Percentiles rank a stretch among this genome's conserved stretches.
Conservation (phyloP, 2,797 vertebrate genomes). For the Labeo calbasu region DNA sequence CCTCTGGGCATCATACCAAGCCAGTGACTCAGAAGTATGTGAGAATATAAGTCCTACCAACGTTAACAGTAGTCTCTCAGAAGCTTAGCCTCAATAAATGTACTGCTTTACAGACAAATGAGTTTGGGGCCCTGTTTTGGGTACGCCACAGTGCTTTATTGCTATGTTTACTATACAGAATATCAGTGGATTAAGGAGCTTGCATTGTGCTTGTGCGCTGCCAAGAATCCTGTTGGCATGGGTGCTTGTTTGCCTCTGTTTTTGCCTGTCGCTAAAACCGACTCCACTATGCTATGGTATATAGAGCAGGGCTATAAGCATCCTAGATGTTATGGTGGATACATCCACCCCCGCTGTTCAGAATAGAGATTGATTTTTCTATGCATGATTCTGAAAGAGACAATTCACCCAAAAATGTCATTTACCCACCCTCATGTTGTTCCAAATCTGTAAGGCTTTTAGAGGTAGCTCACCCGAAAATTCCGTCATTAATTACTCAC, state of each 20-base stretch:
- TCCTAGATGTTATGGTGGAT: not conserved
- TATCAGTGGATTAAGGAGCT: conserved; percentile 56
- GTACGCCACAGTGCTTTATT: conserved; percentile 55
- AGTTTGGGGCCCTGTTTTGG: conserved; percentile 55
- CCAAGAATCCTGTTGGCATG: conserved; percentile 55
- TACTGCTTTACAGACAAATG: conserved; percentile 55
- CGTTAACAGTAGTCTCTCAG: conserved; percentile 51
- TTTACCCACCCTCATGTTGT: not conserved
- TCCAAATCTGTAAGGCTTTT: not conserved
- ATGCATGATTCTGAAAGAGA: not conserved
- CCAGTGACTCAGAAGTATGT: conserved; percentile 53
- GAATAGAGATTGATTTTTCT: not conserved
- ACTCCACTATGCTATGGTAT: conserved; percentile 14
- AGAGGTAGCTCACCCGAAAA: too few relatives aligned
- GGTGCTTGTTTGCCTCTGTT: conserved; percentile 54
- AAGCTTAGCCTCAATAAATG: conserved; percentile 55
- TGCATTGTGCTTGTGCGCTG: conserved; percentile 28
- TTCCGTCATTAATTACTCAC: too few relatives aligned
- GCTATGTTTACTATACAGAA: conserved; percentile 54
- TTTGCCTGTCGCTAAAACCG: conserved; percentile 38
- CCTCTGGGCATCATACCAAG: conserved; percentile 55
- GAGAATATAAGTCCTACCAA: conserved; percentile 28
- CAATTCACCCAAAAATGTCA: not conserved
- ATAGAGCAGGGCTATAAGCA: not conserved
- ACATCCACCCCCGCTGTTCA: not conserved